Percentiles rank a stretch among this genome's conserved stretches.
Conservation (phyloP, 2,113 vertebrate species). For the Pygoscelis antarcticus region DNA sequence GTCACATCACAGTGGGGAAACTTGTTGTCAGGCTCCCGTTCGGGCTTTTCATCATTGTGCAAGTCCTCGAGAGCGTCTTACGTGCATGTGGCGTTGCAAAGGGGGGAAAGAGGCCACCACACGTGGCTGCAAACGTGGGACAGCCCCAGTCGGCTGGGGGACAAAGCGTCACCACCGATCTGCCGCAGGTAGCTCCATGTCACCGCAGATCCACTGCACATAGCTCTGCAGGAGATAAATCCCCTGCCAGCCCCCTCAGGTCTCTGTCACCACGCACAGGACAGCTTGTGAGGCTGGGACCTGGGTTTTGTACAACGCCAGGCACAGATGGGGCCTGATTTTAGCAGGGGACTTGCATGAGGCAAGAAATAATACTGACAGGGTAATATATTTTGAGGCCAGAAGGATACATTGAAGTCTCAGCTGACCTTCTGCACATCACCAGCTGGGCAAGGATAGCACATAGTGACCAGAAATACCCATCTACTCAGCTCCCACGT, state of each 20-base stretch:
- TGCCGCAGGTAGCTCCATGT: rapidly evolving
- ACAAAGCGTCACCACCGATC: background rate
- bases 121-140: background rate
- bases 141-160: rapidly evolving
- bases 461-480: background rate
- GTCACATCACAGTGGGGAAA: background rate
- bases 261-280: background rate
- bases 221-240: background rate
- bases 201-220: background rate
- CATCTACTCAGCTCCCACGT: rapidly evolving
- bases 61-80: background rate
- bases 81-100: rapidly evolving
- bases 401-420: background rate
- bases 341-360: background rate
- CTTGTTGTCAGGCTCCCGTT: background rate
- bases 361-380: background rate
- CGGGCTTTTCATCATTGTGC: background rate
- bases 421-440: background rate
- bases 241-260: background rate
- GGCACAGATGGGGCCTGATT: background rate
- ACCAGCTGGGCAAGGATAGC: background rate
- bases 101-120: background rate
- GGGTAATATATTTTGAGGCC: background rate
- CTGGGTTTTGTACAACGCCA: background rate
- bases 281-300: rapidly evolving